A percentile compares a stretch with the other conserved stretches of the same genome.
phyloP scores from a whole-genome alignment of 2,888 invertebrate species.

The Hipparchia sbordonii region DNA sequence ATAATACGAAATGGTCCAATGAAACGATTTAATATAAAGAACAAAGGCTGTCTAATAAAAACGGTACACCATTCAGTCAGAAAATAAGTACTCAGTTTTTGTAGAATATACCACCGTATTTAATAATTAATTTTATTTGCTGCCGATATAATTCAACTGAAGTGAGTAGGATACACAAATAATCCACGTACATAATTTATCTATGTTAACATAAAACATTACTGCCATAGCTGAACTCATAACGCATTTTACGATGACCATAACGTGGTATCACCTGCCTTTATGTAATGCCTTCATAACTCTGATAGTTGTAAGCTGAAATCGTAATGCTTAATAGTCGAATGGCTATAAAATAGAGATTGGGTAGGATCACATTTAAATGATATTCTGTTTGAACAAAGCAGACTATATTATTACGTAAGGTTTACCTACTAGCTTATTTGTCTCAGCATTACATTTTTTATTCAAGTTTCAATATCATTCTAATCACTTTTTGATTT shows the following conservation, averaged over 20 bases:
- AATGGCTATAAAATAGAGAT: slow-evolving; percentile 35
- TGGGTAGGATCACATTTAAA: slow-evolving; percentile 3
- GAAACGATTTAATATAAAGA: too few relatives aligned
- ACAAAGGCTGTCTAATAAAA: too few relatives aligned
- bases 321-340: slow-evolving; percentile 39
- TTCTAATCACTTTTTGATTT: too few relatives aligned
- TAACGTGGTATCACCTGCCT: slow-evolving; percentile 45
- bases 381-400: neutral
- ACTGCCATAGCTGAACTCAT: slow-evolving; percentile 36
- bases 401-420: neutral
- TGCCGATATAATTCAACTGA: neutral
- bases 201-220: slow-evolving; percentile 26
- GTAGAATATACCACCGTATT: too few relatives aligned
- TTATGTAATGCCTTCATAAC: slow-evolving; percentile 41
- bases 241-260: slow-evolving; percentile 43
- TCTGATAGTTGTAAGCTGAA: slow-evolving; percentile 45
- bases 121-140: too few relatives aligned
- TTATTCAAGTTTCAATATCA: too few relatives aligned
- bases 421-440: too few relatives aligned
- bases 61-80: too few relatives aligned
- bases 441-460: too few relatives aligned
- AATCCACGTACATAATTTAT: slow-evolving; percentile 10
- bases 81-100: too few relatives aligned
- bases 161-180: neutral
- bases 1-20: too few relatives aligned